Base-by-base conservation (phyloP, 2,797 vertebrate genomes). In the Craterocephalus amniculus region DNA sequence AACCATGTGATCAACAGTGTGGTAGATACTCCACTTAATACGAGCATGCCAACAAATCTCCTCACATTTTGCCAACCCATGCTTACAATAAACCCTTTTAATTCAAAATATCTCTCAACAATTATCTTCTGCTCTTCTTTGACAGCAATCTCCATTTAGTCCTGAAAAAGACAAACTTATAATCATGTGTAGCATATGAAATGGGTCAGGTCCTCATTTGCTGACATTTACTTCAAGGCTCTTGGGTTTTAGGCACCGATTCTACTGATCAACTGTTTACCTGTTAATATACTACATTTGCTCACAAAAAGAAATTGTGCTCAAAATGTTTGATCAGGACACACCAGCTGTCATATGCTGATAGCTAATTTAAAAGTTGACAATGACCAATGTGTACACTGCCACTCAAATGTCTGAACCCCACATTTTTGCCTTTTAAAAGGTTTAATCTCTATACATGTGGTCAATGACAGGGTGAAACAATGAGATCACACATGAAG, bases 191-290 rank as follows among this genome's bases (percentile, higher is more conserved):
- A 61, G 55, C 74, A 29, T 69, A 71, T 72, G 72, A 87, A 82
- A 83, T 43, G 56, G 52, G 54, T 80, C 70, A 52, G 31, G 69
- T 76, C 63, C 64, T 70, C 62, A 58, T 60, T 74, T 7, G 54
- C 60, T 78, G 76, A 79, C 61, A 67, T 84, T 74, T 55, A 80
- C 73, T 69, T 75, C 83, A 90, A 87, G 88, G 87, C 87, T 88
- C 61, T 71, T 84, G 79, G 79, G 84, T 87, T 88, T 89, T 83
- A 91, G 88, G 89, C 89, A 91, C 87, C 59, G 48, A 68, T 79
- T 81, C 83, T 76, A 76, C 67, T 63, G 51, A 87, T 83, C 63
- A 81, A 61, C 59, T 67, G 57, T 67, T 73, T 67, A 45, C 75
- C 73, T 34, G 54, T 85, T 62, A 73, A 75, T 52, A 48, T 22